Evolutionary conservation across 2,888 invertebrate species (phyloP).

Genomic region (Chrysodeixis includens): DNA sequence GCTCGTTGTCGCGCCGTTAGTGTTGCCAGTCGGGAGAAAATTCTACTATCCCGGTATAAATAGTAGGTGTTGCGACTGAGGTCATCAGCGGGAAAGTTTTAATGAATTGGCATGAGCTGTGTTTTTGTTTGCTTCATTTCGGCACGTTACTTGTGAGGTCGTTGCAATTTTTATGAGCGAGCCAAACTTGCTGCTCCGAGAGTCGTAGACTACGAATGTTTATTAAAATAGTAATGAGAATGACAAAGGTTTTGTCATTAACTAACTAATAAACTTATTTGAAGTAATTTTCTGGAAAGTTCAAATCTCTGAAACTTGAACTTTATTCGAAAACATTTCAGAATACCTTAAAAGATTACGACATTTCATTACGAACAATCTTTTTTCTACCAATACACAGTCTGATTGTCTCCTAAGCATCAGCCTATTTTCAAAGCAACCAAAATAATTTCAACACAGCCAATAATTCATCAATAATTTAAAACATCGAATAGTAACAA

Average conservation of each 20-base stretch:
- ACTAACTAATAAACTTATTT: slow-evolving; percentile 14
- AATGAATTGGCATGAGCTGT: slow-evolving; percentile 78
- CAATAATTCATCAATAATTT: slow-evolving; percentile 13
- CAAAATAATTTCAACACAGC: neutral
- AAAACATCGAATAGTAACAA: slow-evolving; percentile 25
- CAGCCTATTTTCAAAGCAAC: no score
- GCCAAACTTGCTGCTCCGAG: slow-evolving; percentile 49
- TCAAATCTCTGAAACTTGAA: neutral
- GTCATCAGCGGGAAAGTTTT: slow-evolving; percentile 79
- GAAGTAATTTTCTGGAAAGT: slow-evolving; percentile 10
- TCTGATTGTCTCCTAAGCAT: no score
- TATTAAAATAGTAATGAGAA: slow-evolving; percentile 49
- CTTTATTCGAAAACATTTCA: neutral
- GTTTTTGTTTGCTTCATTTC: slow-evolving; percentile 64
- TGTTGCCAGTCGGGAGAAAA: slow-evolving; percentile 69
- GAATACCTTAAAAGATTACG: no score
- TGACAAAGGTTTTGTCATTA: slow-evolving; percentile 21
- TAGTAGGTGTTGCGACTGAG: slow-evolving; percentile 67
- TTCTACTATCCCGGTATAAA: slow-evolving; percentile 69
- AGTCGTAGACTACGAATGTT: slow-evolving; percentile 43
- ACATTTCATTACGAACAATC: no score
- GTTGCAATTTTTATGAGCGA: slow-evolving; percentile 61
- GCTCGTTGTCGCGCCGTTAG: slow-evolving; percentile 79
- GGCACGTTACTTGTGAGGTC: slow-evolving; percentile 58
- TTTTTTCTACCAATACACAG: no score